phyloP scores from a whole-genome alignment of 1,140 invertebrate species.

The Sweltsa coloradensis region DNA sequence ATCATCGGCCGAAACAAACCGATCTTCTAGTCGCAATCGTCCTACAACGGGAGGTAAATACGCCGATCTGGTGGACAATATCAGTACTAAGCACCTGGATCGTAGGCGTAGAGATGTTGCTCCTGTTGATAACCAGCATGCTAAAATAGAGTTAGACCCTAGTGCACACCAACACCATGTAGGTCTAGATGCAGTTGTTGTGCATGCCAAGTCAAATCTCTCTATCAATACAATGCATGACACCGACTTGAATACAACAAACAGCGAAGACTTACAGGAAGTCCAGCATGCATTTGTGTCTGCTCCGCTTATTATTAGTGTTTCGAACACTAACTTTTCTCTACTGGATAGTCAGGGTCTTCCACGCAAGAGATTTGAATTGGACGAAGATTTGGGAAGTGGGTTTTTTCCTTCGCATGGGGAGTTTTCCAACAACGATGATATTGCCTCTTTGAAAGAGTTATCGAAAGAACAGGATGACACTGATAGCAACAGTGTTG shows the following conservation, averaged over 20 bases:
- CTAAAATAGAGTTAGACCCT: no score
- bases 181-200: constrained; percentile 13
- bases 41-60: constrained; percentile 48
- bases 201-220: constrained; percentile 13
- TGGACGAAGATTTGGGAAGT: no score
- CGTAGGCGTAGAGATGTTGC: constrained; percentile 47
- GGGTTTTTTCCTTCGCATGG: no score
- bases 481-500: no score
- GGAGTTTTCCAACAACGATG: no score
- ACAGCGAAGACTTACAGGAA: background rate
- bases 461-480: no score
- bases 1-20: constrained; percentile 11
- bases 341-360: no score
- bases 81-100: constrained; percentile 28
- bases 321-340: constrained; percentile 2
- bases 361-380: no score
- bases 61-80: background rate
- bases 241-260: background rate
- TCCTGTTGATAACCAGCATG: constrained; percentile 6
- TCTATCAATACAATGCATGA: constrained; percentile 8
- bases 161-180: no score
- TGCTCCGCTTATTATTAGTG: constrained; percentile 11
- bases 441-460: no score
- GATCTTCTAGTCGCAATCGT: constrained; percentile 38
- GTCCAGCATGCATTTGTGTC: constrained; percentile 5